These are phyloP conservation scores for Glandiceps talaboti DNA, from an alignment of 53 echinoderm and acorn worm genomes.

Conservation along the genomic window DNA sequence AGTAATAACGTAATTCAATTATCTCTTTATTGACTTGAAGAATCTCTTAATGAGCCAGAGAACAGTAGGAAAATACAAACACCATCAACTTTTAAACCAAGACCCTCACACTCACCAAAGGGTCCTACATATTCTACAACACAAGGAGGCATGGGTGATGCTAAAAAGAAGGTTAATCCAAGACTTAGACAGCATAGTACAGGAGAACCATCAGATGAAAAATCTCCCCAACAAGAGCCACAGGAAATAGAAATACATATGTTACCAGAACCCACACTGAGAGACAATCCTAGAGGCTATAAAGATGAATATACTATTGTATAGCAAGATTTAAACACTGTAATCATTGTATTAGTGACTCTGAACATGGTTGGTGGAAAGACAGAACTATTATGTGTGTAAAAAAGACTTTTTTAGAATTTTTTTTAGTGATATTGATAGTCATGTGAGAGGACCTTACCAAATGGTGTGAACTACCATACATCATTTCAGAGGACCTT, in stretches of 20 bases:
- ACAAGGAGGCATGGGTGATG: neutral
- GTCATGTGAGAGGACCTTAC: too few relatives aligned
- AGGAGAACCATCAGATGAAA: neutral
- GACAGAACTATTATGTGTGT: too few relatives aligned
- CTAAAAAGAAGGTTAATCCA: neutral
- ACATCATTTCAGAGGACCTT: too few relatives aligned
- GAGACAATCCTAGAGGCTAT: conserved; percentile 10
- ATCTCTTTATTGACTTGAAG: too few relatives aligned
- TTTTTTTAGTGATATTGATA: too few relatives aligned
- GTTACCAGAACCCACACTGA: conserved; percentile 15
- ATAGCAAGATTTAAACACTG: too few relatives aligned
- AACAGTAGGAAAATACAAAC: conserved; percentile 3
- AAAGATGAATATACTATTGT: conserved; percentile 35
- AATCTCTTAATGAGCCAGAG: conserved; percentile 21
- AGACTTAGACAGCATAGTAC: neutral
- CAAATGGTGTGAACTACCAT: too few relatives aligned
- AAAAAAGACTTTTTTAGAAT: too few relatives aligned
- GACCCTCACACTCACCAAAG: neutral
- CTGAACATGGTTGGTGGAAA: too few relatives aligned
- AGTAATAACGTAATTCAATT: too few relatives aligned
- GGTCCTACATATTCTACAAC: neutral
- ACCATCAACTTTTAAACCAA: neutral
- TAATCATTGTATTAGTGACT: too few relatives aligned
- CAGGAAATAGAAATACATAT: conserved; percentile 36
- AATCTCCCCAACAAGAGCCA: neutral